Percentiles rank a stretch among this genome's conserved stretches.
phyloP scores from a whole-genome alignment of 2,797 vertebrate species.

The Rousettus madagascariensis region DNA sequence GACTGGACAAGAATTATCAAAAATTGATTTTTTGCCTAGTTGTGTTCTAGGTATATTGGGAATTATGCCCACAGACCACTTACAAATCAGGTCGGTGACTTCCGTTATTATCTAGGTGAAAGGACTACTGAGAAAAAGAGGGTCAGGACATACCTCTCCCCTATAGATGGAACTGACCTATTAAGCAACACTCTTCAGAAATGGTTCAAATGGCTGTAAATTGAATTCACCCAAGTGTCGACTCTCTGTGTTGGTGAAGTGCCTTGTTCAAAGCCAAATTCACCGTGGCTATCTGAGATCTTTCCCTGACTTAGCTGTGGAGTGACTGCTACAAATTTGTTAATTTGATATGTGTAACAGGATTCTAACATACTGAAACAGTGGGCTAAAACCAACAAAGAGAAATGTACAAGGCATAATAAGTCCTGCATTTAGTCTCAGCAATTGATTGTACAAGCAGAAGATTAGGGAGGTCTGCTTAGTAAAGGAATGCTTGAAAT shows the following conservation, averaged over 20 bases:
- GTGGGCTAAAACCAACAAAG: not conserved
- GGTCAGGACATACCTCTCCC: not conserved
- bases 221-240: not conserved
- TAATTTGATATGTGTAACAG: conserved; percentile 10
- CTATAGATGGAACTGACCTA: not conserved
- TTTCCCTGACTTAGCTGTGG: not conserved
- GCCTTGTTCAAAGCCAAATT: not conserved
- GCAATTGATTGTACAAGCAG: not conserved
- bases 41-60: not conserved
- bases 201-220: not conserved
- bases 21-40: not conserved
- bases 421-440: not conserved
- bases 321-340: not conserved
- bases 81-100: not conserved
- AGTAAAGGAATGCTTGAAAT: not conserved
- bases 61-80: not conserved
- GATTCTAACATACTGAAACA: not conserved
- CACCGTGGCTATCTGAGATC: not conserved
- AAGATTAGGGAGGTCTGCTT: not conserved
- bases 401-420: not conserved
- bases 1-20: not conserved
- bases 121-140: not conserved
- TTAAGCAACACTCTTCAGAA: conserved; percentile 21
- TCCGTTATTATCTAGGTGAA: not conserved
- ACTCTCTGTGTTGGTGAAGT: not conserved